phyloP scores from a whole-genome alignment of 1,140 invertebrate species.

The Brachystomella parvula region DNA sequence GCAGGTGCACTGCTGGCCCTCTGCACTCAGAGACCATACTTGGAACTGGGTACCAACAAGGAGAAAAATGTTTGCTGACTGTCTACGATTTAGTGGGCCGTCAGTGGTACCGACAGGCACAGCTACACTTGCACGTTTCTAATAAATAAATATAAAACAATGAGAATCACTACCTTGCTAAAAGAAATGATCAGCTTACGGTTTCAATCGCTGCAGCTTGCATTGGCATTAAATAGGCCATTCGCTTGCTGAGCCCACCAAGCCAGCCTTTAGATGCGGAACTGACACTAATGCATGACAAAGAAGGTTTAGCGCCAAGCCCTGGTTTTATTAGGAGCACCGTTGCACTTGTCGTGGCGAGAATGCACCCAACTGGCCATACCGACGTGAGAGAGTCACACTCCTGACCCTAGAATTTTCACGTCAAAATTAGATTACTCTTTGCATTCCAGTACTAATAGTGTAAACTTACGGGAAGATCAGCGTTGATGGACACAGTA shows the following conservation, averaged over 20 bases:
- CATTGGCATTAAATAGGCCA: slow-evolving; percentile 74
- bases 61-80: slow-evolving; percentile 51
- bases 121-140: slow-evolving; percentile 56
- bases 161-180: not conserved
- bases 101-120: slow-evolving; percentile 35
- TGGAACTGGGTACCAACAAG: slow-evolving; percentile 59
- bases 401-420: slow-evolving; percentile 51
- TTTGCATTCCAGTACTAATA: not conserved
- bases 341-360: slow-evolving; percentile 85
- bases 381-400: slow-evolving; percentile 66
- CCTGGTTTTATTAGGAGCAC: slow-evolving; percentile 64
- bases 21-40: slow-evolving; percentile 55
- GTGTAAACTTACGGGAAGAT: slow-evolving; percentile 53
- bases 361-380: slow-evolving; percentile 64
- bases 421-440: not conserved
- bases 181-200: slow-evolving; percentile 48
- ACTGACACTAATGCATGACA: slow-evolving; percentile 62
- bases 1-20: slow-evolving; percentile 47
- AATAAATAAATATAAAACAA: slow-evolving; percentile 19
- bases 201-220: slow-evolving; percentile 63
- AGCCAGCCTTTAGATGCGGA: slow-evolving; percentile 70
- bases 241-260: slow-evolving; percentile 71
- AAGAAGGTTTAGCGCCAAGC: slow-evolving; percentile 53
- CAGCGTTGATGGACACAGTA: slow-evolving; percentile 73
- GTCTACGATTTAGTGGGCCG: slow-evolving; percentile 38